Conservation (phyloP, 2,113 vertebrate genomes). For the Alligator mississippiensis region DNA sequence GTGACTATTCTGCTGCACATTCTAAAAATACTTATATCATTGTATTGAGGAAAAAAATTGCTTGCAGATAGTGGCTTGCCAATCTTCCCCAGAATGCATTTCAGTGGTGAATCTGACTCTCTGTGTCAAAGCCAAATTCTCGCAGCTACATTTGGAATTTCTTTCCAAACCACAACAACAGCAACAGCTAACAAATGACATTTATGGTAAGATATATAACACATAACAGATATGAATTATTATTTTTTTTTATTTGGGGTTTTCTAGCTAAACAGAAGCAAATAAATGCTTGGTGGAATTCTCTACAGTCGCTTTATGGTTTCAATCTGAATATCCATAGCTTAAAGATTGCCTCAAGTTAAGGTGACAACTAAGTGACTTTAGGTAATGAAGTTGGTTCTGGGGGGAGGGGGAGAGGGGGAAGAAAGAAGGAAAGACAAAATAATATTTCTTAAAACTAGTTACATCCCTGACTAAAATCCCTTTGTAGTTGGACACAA, state of each 20-base stretch:
- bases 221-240: conserved; percentile 68
- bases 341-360: conserved; percentile 52
- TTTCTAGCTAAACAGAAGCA: conserved; percentile 72
- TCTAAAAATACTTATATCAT: conserved; percentile 53
- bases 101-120: conserved; percentile 52
- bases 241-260: conserved; percentile 74
- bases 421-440: background rate
- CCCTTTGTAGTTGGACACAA: background rate
- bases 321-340: conserved; percentile 28
- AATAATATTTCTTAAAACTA: conserved; percentile 44
- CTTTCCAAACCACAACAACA: conserved; percentile 76
- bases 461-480: conserved; percentile 18
- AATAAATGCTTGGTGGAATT: conserved; percentile 70
- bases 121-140: conserved; percentile 69
- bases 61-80: conserved; percentile 57
- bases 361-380: conserved; percentile 15
- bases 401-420: background rate
- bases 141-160: conserved; percentile 73
- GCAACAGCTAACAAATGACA: conserved; percentile 76
- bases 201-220: conserved; percentile 75
- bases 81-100: conserved; percentile 68
- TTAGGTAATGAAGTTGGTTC: conserved; percentile 39
- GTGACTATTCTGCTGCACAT: background rate
- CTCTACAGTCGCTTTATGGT: conserved; percentile 62
- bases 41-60: conserved; percentile 30